These are phyloP conservation scores for Ispidina lecontei DNA, from an alignment of 2,797 vertebrate species.

Conservation along the genomic window DNA sequence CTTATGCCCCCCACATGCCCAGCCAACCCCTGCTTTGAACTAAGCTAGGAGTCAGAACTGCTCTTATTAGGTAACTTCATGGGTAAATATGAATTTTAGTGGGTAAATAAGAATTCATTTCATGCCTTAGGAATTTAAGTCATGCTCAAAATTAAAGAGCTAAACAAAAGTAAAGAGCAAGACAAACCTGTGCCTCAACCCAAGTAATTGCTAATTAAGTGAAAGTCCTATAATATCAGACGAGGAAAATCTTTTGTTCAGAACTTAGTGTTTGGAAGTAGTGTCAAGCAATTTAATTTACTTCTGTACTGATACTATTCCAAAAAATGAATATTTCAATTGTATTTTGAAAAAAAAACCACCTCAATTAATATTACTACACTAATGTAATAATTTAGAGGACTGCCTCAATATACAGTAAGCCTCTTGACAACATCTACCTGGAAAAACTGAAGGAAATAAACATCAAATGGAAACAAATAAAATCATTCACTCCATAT, in stretches of 20 bases:
- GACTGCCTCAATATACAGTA: not conserved
- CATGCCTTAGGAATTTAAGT: not conserved
- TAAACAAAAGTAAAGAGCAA: constrained; percentile 30
- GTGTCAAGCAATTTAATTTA: not conserved
- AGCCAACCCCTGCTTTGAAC: not conserved
- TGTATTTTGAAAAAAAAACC: not conserved
- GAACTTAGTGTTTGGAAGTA: not conserved
- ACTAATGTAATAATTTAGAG: not conserved
- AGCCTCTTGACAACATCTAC: not conserved
- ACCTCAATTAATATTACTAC: not conserved
- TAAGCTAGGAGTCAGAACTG: not conserved
- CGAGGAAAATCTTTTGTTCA: not conserved
- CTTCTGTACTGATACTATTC: not conserved
- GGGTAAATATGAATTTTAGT: not conserved
- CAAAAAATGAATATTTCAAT: no score
- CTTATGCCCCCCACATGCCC: not conserved
- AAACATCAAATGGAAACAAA: not conserved
- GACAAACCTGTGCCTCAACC: constrained; percentile 40
- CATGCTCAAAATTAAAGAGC: not conserved
- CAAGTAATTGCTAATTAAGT: constrained; percentile 3
- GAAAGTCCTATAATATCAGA: not conserved
- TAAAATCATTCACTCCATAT: not conserved
- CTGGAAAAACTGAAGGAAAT: not conserved
- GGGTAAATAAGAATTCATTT: not conserved
- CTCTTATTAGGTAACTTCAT: not conserved